phyloP scores from a whole-genome alignment of 35 echinoderm and acorn worm species.

The Amphiura filiformis region DNA sequence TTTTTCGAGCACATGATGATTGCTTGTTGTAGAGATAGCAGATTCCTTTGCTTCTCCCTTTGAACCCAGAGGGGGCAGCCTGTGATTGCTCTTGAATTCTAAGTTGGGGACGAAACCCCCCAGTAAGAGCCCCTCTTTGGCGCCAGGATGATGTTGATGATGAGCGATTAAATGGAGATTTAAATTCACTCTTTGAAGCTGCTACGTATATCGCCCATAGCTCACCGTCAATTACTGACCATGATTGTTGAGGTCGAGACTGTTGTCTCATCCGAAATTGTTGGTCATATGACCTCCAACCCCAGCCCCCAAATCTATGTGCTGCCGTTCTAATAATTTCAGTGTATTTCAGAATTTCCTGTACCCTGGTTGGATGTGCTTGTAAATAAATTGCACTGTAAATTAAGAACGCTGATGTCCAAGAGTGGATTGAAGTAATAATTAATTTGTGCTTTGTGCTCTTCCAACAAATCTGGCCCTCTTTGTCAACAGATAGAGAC shows the following conservation, averaged over 20 bases:
- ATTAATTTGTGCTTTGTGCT: not conserved
- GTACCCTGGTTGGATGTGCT: not conserved
- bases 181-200: too few species aligned
- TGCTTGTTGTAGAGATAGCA: too few species aligned
- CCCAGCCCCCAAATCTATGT: not conserved
- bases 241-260: not conserved
- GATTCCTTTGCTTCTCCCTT: too few species aligned
- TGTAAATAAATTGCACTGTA: not conserved
- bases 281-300: conserved; percentile 12
- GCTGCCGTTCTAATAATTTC: conserved; percentile 8
- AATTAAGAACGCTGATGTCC: not conserved
- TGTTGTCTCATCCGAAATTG: conserved; percentile 5
- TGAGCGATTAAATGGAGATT: too few species aligned
- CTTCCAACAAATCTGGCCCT: not conserved
- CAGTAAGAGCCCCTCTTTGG: too few species aligned
- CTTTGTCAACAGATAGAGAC: too few species aligned
- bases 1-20: too few species aligned
- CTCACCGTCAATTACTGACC: not conserved
- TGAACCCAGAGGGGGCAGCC: too few species aligned
- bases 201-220: conserved; percentile 7
- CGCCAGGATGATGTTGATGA: too few species aligned
- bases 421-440: conserved; percentile 5
- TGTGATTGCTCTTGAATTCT: too few species aligned
- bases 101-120: too few species aligned
- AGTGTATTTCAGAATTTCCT: conserved; percentile 33